A percentile compares a stretch with the other conserved stretches of the same genome.
phyloP scores from a whole-genome alignment of 2,888 invertebrate genomes.

The Scaptomyza parva region DNA sequence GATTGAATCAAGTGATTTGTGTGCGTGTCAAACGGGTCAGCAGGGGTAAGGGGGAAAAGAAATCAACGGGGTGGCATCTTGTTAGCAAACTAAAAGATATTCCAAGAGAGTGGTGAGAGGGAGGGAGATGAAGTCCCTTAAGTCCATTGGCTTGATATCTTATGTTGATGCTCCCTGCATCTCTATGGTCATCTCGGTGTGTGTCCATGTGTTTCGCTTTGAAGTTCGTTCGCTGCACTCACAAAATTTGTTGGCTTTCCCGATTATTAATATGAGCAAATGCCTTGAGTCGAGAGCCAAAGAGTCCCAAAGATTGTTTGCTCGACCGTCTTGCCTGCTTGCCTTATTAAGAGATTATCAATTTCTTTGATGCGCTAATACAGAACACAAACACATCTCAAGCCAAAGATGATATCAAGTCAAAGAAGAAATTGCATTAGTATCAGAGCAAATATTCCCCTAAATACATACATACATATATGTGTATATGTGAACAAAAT shows the following conservation, averaged over 20 bases:
- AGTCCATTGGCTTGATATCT: conserved; percentile 18
- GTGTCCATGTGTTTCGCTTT: conserved; percentile 61
- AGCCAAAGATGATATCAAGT: conserved; percentile 5
- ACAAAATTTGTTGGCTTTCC: conserved; percentile 60
- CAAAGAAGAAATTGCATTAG: too few relatives aligned
- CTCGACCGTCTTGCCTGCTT: conserved; percentile 44
- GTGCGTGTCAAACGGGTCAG: conserved; percentile 69
- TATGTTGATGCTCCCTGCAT: not conserved
- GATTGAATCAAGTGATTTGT: conserved; percentile 84
- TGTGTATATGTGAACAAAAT: too few relatives aligned
- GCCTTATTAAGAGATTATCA: conserved; percentile 77
- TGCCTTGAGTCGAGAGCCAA: conserved; percentile 3
- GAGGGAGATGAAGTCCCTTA: conserved; percentile 4
- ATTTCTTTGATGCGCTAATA: conserved; percentile 76
- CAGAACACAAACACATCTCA: conserved; percentile 41
- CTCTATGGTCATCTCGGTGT: conserved; percentile 43
- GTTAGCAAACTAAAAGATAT: conserved; percentile 23
- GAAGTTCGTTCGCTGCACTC: conserved; percentile 52
- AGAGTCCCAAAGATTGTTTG: conserved; percentile 48
- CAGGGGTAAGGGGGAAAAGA: not conserved
- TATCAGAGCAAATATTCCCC: too few relatives aligned
- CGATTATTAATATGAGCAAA: conserved; percentile 37
- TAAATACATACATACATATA: too few relatives aligned
- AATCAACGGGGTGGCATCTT: conserved; percentile 15
- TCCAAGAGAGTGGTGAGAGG: not conserved